Percentiles rank a stretch among this genome's conserved stretches.
phyloP scores from a whole-genome alignment of 2,797 vertebrate genomes.

The Staurois parvus region DNA sequence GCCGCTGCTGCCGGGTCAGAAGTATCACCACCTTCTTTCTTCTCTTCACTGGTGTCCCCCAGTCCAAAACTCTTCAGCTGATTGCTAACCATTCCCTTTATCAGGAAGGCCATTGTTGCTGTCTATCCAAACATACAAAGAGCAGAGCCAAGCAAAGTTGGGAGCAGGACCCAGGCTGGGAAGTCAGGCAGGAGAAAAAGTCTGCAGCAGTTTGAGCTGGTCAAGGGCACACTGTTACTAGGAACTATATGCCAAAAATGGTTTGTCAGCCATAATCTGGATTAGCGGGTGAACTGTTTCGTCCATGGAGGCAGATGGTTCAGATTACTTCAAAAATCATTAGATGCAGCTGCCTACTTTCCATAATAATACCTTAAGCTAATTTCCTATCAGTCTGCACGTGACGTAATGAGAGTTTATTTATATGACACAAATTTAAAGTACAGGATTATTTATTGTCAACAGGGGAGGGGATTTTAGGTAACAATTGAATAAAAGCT shows the following conservation, averaged over 20 bases:
- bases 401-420: neutral
- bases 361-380: slow-evolving; percentile 76
- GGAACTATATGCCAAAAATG: slow-evolving; percentile 80
- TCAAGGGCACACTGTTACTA: slow-evolving; percentile 83
- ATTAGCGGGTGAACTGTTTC: slow-evolving; percentile 87
- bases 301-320: slow-evolving; percentile 91
- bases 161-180: slow-evolving; percentile 15
- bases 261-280: slow-evolving; percentile 90
- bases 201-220: slow-evolving; percentile 75
- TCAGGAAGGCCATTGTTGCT: slow-evolving; percentile 88
- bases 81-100: slow-evolving; percentile 95
- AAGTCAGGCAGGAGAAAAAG: slow-evolving; percentile 62
- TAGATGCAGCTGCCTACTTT: slow-evolving; percentile 73
- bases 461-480: neutral
- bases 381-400: slow-evolving; percentile 66
- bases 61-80: slow-evolving; percentile 93
- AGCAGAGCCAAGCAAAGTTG: slow-evolving; percentile 7
- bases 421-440: neutral
- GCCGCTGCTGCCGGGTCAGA: slow-evolving; percentile 90
- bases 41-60: slow-evolving; percentile 90
- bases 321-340: slow-evolving; percentile 74
- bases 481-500: neutral
- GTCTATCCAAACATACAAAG: slow-evolving; percentile 60
- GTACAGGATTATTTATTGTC: neutral
- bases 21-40: slow-evolving; percentile 83